Evolutionary conservation across 2,888 invertebrate genomes (phyloP).

Genomic region (Augochlorella aurata): DNA sequence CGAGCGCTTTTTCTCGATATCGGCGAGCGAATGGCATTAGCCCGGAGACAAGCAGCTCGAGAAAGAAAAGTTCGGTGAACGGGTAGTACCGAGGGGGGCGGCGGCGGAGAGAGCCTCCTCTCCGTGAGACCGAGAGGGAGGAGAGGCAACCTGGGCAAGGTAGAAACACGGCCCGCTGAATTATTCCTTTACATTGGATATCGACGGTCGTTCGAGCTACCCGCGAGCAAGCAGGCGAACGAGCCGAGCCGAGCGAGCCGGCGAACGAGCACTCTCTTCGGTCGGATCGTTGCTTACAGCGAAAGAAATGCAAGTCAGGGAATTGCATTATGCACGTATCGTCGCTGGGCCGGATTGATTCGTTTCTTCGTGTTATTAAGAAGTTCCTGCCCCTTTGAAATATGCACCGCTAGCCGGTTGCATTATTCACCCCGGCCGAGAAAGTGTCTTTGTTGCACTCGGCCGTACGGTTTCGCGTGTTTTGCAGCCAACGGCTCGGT

Average conservation of each 20-base stretch:
- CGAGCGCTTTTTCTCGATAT: slow-evolving; percentile 49
- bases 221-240: slow-evolving; percentile 30
- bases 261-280: slow-evolving; percentile 21
- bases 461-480: neutral
- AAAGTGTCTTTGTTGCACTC: slow-evolving; percentile 14
- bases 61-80: slow-evolving; percentile 58
- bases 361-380: slow-evolving; percentile 53
- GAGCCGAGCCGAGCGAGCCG: neutral
- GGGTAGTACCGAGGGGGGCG: neutral
- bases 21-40: slow-evolving; percentile 59
- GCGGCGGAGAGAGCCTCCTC: slow-evolving; percentile 16
- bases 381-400: slow-evolving; percentile 35
- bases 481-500: neutral
- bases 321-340: slow-evolving; percentile 58
- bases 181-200: slow-evolving; percentile 61
- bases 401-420: slow-evolving; percentile 36
- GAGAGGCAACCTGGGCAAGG: slow-evolving; percentile 15
- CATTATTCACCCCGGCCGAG: slow-evolving; percentile 34
- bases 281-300: slow-evolving; percentile 29
- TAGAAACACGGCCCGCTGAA: slow-evolving; percentile 56
- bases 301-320: slow-evolving; percentile 53
- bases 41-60: slow-evolving; percentile 48
- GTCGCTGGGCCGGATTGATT: slow-evolving; percentile 47
- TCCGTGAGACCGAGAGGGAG: neutral
- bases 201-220: slow-evolving; percentile 54